A percentile compares a stretch with the other conserved stretches of the same genome.
Evolutionary conservation across 2,888 invertebrate species (phyloP).

Genomic region (Malacosoma neustria): DNA sequence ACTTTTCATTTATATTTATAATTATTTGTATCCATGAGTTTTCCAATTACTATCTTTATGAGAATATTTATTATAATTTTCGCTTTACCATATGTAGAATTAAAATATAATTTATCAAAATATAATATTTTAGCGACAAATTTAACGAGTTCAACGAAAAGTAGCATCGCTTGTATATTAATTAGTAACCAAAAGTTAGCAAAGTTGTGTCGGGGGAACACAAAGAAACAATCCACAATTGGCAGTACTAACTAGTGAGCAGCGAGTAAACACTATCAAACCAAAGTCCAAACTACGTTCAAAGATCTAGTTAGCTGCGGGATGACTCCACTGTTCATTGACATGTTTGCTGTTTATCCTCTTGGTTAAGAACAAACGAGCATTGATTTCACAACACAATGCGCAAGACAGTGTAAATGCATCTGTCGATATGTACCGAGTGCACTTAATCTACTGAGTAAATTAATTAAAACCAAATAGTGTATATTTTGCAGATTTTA

Average conservation of each 20-base stretch:
- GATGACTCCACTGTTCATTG: constrained; percentile 45
- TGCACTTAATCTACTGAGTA: constrained; percentile 11
- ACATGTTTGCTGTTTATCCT: constrained; percentile 37
- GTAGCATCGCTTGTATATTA: too few species aligned
- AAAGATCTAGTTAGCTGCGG: constrained; percentile 67
- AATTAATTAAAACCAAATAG: constrained; percentile 23
- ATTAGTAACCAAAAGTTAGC: too few species aligned
- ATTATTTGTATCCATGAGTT: not conserved
- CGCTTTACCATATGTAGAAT: too few species aligned
- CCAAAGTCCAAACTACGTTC: constrained; percentile 59
- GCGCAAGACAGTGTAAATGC: constrained; percentile 25
- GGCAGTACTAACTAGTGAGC: constrained; percentile 59
- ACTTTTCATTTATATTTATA: not conserved
- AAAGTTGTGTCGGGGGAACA: constrained; percentile 53
- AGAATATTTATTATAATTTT: too few species aligned
- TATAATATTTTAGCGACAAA: too few species aligned
- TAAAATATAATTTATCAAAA: too few species aligned
- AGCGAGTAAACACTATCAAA: constrained; percentile 58
- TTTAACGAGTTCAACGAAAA: too few species aligned
- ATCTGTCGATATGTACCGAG: constrained; percentile 15
- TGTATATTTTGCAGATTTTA: constrained; percentile 9
- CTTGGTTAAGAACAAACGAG: constrained; percentile 23
- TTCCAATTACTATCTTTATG: too few species aligned
- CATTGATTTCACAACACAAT: constrained; percentile 16
- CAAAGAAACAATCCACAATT: constrained; percentile 64